Evolutionary conservation across 2,888 invertebrate species (phyloP).

Genomic region (Pycnomerus fuliginosus): DNA sequence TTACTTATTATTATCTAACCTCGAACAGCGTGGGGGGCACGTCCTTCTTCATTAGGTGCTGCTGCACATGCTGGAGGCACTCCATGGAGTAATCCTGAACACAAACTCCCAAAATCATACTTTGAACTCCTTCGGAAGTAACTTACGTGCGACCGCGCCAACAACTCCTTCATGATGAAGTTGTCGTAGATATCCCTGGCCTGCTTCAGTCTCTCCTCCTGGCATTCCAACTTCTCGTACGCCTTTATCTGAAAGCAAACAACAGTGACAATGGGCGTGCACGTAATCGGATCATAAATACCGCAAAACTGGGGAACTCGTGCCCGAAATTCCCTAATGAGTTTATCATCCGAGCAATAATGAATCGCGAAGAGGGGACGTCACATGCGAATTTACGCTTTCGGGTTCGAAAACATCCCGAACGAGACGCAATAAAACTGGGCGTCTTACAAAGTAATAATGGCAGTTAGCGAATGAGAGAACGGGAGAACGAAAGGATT

Average conservation of each 20-base stretch:
- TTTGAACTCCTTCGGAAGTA: slow-evolving; percentile 7
- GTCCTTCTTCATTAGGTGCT: slow-evolving; percentile 95
- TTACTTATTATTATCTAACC: no score
- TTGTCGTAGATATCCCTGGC: slow-evolving; percentile 98
- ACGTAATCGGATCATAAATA: slow-evolving; percentile 13
- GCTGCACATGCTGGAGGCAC: slow-evolving; percentile 96
- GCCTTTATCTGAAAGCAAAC: slow-evolving; percentile 80
- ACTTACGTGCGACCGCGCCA: slow-evolving; percentile 98
- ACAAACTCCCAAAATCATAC: no score
- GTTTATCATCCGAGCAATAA: slow-evolving; percentile 12
- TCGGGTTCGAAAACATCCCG: no score
- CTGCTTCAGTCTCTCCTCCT: slow-evolving; percentile 92
- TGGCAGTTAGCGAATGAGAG: no score
- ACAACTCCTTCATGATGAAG: slow-evolving; percentile 99
- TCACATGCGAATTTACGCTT: no score
- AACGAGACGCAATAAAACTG: no score
- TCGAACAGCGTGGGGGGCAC: slow-evolving; percentile 97
- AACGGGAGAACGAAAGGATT: no score
- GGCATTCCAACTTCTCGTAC: slow-evolving; percentile 97
- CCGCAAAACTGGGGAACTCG: slow-evolving; percentile 8
- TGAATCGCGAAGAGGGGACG: no score
- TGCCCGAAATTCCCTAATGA: slow-evolving; percentile 2
- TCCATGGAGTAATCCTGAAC: slow-evolving; percentile 99
- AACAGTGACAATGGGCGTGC: slow-evolving; percentile 7
- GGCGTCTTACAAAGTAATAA: no score